Evolutionary conservation across 2,797 vertebrate genomes (phyloP).

Genomic region (Smutsia temminckii): DNA sequence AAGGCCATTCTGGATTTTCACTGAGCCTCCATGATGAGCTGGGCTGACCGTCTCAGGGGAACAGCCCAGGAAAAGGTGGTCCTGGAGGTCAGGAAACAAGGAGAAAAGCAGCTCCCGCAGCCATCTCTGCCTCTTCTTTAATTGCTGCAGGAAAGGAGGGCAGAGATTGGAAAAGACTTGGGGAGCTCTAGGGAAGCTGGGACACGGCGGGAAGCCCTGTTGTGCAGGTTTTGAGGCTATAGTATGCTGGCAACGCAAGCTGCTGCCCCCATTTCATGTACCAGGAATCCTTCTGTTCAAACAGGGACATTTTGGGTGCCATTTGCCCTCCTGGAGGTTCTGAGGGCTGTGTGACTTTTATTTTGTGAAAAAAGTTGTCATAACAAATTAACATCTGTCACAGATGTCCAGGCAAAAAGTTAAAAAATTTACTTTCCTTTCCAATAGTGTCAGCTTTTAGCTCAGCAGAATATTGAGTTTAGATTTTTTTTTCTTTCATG

Average conservation of each 20-base stretch:
- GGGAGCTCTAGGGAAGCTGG: background rate
- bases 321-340: background rate
- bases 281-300: background rate
- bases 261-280: background rate
- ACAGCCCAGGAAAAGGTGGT: background rate
- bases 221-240: background rate
- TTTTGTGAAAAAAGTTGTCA: background rate
- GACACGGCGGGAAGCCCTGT: background rate
- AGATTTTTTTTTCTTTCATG: background rate
- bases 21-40: background rate
- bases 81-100: background rate
- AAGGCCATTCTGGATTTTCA: conserved; percentile 27
- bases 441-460: background rate
- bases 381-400: background rate
- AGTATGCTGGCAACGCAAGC: background rate
- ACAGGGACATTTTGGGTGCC: background rate
- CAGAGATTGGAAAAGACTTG: background rate
- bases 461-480: background rate
- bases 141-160: background rate
- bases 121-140: background rate
- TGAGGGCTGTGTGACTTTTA: background rate
- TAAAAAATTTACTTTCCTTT: background rate
- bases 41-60: background rate
- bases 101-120: background rate
- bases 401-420: background rate